Percentiles rank a stretch among this genome's conserved stretches.
These are phyloP conservation scores for Alca torda DNA, from an alignment of 2,797 vertebrate species.

Conservation along the genomic window DNA sequence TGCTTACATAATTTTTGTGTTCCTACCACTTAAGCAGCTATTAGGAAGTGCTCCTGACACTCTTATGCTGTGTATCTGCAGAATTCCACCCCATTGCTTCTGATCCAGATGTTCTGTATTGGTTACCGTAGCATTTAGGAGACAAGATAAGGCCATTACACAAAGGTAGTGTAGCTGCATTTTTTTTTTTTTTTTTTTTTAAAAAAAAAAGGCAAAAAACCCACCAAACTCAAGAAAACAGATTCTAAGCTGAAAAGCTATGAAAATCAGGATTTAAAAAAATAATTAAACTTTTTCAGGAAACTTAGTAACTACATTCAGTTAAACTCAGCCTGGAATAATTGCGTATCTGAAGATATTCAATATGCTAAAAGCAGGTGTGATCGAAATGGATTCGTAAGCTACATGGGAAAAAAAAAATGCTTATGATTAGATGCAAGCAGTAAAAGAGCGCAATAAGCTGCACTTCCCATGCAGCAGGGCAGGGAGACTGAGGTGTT, in stretches of 20 bases:
- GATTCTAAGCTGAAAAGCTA: background rate
- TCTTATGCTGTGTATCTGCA: background rate
- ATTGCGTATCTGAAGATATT: background rate
- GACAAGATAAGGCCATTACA: background rate
- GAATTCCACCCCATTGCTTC: background rate
- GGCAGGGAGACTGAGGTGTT: background rate
- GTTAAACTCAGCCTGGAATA: background rate
- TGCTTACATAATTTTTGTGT: background rate
- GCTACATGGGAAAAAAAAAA: background rate
- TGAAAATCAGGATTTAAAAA: background rate
- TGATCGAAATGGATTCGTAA: background rate
- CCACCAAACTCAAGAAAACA: background rate
- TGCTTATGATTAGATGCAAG: background rate
- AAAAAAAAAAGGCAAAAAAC: background rate
- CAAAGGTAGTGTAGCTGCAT: background rate
- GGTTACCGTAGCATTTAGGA: background rate
- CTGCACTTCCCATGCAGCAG: background rate
- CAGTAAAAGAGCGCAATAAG: background rate
- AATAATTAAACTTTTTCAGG: background rate
- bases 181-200: background rate
- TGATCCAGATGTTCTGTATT: background rate
- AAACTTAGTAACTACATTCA: background rate
- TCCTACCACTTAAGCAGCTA: background rate
- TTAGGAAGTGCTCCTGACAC: background rate
- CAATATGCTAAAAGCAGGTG: background rate